phyloP scores from a whole-genome alignment of 2,113 vertebrate genomes.

The Chlamydotis undulata region DNA sequence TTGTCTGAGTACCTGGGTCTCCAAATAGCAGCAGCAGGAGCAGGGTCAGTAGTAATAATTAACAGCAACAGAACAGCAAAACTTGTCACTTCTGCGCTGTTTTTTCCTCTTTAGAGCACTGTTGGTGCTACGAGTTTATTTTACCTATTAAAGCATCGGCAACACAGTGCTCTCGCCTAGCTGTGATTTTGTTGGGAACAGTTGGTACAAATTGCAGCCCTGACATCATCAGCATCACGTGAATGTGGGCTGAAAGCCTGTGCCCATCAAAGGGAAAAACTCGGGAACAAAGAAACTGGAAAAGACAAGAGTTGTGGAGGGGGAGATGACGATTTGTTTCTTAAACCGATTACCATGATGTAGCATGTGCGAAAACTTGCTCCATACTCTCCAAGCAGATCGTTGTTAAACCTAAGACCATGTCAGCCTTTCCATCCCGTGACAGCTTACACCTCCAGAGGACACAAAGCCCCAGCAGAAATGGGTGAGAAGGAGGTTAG shows the following conservation, averaged over 20 bases:
- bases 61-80: not conserved
- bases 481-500: not conserved
- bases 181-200: not conserved
- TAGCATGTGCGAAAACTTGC: not conserved
- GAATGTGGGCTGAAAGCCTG: not conserved
- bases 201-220: not conserved
- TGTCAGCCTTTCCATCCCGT: not conserved
- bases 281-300: not conserved
- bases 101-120: not conserved
- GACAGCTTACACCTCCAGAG: not conserved
- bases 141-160: not conserved
- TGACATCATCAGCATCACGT: not conserved
- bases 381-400: not conserved
- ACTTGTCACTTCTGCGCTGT: not conserved
- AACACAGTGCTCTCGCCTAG: rapidly evolving
- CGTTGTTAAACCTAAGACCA: rapidly evolving
- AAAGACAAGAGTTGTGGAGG: not conserved
- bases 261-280: not conserved
- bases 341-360: not conserved
- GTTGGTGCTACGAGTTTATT: not conserved
- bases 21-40: not conserved
- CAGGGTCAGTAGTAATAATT: not conserved
- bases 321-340: not conserved
- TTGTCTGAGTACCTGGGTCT: rapidly evolving
- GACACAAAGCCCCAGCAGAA: not conserved